Conservation (phyloP, 2,113 vertebrate genomes). For the Sclerurus mexicanus region DNA sequence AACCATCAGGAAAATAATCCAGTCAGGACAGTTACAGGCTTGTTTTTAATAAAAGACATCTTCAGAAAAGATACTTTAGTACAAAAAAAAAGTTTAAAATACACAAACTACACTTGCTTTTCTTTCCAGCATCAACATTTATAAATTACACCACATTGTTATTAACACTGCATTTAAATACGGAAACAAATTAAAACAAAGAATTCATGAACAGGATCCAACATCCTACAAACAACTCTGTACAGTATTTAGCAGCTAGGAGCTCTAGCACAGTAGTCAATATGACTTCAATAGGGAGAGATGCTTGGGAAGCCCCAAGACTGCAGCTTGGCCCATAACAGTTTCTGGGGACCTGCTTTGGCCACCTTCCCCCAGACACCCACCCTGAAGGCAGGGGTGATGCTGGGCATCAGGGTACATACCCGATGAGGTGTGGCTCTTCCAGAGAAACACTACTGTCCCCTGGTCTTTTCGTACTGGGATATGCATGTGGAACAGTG, state of each 20-base stretch:
- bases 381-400: neutral
- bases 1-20: neutral
- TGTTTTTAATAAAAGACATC: constrained; percentile 60
- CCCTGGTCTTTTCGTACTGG: neutral
- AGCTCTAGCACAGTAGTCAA: constrained; percentile 57
- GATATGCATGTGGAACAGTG: fast-evolving
- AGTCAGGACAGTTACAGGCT: neutral
- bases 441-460: neutral
- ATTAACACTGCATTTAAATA: constrained; percentile 52
- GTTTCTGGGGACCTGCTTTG: neutral
- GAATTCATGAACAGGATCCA: neutral
- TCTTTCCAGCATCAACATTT: neutral
- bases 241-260: constrained; percentile 58
- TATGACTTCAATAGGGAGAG: constrained; percentile 60
- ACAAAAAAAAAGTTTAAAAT: constrained; percentile 54
- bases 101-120: neutral
- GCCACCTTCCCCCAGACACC: neutral
- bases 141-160: constrained; percentile 61
- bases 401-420: neutral
- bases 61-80: constrained; percentile 41
- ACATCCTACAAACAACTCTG: constrained; percentile 33
- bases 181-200: constrained; percentile 6
- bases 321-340: neutral
- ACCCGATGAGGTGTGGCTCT: neutral
- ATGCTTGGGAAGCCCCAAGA: constrained; percentile 61